Evolutionary conservation across 2,113 vertebrate genomes (phyloP).

Genomic region (Alaudala cheleensis): DNA sequence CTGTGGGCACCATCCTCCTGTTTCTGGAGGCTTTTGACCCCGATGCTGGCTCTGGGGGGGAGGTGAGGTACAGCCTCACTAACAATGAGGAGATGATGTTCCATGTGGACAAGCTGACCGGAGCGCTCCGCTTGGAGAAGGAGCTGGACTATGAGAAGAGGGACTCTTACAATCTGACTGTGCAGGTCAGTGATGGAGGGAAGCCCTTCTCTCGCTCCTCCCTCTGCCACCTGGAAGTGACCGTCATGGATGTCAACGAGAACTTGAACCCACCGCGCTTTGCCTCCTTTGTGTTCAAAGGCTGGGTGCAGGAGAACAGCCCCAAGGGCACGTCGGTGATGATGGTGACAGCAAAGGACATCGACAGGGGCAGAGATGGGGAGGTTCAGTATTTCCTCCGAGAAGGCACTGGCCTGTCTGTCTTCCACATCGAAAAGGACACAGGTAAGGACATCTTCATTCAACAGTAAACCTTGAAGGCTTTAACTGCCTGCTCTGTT

Average conservation of each 20-base stretch:
- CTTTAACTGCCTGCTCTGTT: background rate
- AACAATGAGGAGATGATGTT: constrained; percentile 83
- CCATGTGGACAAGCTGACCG: constrained; percentile 79
- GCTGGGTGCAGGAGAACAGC: constrained; percentile 85
- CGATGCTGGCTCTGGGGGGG: constrained; percentile 83
- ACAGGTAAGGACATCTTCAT: constrained; percentile 80
- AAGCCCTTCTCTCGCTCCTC: constrained; percentile 84
- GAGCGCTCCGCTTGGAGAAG: constrained; percentile 84
- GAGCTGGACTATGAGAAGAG: constrained; percentile 91
- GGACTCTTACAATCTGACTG: constrained; percentile 86
- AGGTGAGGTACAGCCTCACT: constrained; percentile 84
- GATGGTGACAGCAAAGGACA: constrained; percentile 81
- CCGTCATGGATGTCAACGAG: constrained; percentile 91
- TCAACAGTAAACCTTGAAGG: background rate
- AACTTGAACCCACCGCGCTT: constrained; percentile 88
- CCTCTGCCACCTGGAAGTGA: constrained; percentile 88
- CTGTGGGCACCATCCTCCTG: constrained; percentile 81
- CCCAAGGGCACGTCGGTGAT: constrained; percentile 81
- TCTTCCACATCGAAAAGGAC: constrained; percentile 88
- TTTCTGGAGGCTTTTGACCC: constrained; percentile 91
- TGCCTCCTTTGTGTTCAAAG: constrained; percentile 85
- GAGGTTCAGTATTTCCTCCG: constrained; percentile 87
- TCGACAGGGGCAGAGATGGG: constrained; percentile 86
- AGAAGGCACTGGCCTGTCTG: constrained; percentile 86
- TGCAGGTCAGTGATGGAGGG: constrained; percentile 87